Evolutionary conservation across 2,888 invertebrate species (phyloP).

Genomic region (Drosophila colorata): DNA sequence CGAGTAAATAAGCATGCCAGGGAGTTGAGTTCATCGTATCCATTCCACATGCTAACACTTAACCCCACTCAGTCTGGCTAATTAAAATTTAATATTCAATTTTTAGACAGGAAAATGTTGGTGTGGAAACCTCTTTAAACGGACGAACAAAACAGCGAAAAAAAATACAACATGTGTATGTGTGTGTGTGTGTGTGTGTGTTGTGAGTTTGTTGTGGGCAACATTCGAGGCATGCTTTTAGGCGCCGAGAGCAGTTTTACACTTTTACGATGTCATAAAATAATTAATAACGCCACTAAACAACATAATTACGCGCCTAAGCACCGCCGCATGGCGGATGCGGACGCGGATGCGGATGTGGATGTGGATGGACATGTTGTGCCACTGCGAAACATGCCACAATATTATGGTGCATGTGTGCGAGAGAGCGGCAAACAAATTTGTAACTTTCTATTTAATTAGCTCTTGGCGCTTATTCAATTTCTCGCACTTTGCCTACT

Average conservation of each 20-base stretch:
- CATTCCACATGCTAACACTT: constrained; percentile 36
- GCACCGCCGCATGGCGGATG: constrained; percentile 50
- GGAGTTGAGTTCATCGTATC: constrained; percentile 6
- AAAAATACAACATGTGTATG: constrained; percentile 15
- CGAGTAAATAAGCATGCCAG: constrained; percentile 47
- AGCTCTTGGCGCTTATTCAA: constrained; percentile 67
- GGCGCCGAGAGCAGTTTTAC: constrained; percentile 63
- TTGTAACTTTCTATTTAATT: constrained; percentile 77
- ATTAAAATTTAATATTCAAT: constrained; percentile 78
- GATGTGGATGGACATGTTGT: constrained; percentile 19
- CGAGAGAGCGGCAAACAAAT: constrained; percentile 46
- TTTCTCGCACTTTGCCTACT: constrained; percentile 59
- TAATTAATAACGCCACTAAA: constrained; percentile 82
- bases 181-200: constrained; percentile 9
- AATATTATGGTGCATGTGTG: constrained; percentile 31
- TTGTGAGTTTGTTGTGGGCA: constrained; percentile 30
- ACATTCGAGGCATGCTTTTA: constrained; percentile 71
- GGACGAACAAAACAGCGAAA: constrained; percentile 25
- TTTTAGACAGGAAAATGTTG: constrained; percentile 58
- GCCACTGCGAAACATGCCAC: constrained; percentile 44
- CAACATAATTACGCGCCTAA: constrained; percentile 78
- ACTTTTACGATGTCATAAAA: constrained; percentile 79
- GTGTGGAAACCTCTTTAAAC: constrained; percentile 44
- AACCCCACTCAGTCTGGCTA: constrained; percentile 54
- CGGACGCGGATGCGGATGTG: not conserved